Evolutionary conservation across 2,888 invertebrate species (phyloP).

Genomic region (Zaprionus obscuricornis): DNA sequence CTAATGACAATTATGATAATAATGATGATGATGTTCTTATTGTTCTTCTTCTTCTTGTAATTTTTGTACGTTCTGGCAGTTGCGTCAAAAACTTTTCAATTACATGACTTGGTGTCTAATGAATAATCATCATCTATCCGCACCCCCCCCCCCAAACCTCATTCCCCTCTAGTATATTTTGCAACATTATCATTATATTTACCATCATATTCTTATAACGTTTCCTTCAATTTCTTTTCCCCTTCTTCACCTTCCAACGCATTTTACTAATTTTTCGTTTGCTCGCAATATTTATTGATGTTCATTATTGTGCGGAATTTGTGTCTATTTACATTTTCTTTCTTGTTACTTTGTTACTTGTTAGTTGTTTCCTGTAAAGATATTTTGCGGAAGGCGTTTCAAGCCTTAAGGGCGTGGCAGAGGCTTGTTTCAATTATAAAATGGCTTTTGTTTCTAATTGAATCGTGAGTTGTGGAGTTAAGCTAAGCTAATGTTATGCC

Average conservation of each 20-base stretch:
- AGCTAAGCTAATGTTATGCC: constrained; percentile 45
- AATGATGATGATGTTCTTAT: constrained; percentile 28
- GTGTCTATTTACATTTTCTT: neutral
- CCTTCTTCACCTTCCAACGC: neutral
- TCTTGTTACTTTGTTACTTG: no score
- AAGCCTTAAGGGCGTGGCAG: constrained; percentile 23
- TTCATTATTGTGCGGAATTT: neutral
- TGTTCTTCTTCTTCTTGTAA: constrained; percentile 4
- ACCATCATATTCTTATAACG: no score
- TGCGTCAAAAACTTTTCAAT: constrained; percentile 61
- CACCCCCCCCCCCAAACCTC: neutral
- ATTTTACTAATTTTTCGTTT: constrained; percentile 11
- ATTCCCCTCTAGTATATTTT: no score
- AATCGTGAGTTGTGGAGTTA: constrained; percentile 56
- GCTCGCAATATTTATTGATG: constrained; percentile 34
- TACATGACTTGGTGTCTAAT: constrained; percentile 43
- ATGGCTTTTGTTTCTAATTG: constrained; percentile 77
- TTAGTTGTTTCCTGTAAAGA: no score
- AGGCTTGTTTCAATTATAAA: constrained; percentile 74
- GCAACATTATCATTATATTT: constrained; percentile 26
- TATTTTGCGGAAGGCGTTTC: neutral
- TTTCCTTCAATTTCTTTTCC: neutral
- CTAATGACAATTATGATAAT: constrained; percentile 7
- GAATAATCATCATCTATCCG: constrained; percentile 29
- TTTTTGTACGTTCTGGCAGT: constrained; percentile 14